These are phyloP conservation scores for Metopolophium dirhodum DNA, from an alignment of 1,140 invertebrate species.

Conservation along the genomic window DNA sequence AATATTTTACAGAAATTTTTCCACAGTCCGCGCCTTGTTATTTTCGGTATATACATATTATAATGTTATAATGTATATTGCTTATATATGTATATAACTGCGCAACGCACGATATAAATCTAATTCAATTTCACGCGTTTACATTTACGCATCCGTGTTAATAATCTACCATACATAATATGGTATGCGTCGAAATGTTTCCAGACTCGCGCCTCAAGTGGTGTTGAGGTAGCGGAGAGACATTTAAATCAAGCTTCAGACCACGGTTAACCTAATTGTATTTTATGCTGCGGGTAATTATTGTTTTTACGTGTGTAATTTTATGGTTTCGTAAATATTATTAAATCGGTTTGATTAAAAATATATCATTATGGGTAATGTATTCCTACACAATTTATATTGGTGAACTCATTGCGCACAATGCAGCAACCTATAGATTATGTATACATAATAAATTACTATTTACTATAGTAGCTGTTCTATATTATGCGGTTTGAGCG, in stretches of 20 bases:
- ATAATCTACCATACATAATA: background rate
- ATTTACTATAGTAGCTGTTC: background rate
- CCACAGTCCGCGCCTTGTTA: too few species aligned
- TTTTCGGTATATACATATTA: too few species aligned
- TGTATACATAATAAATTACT: background rate
- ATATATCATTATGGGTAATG: background rate
- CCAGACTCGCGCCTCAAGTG: background rate
- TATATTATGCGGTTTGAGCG: background rate
- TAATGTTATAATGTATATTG: background rate
- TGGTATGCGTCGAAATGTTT: background rate
- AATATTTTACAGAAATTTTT: background rate
- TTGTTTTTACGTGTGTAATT: background rate
- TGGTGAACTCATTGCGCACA: background rate
- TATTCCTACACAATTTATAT: background rate
- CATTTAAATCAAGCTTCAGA: background rate
- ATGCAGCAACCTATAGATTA: background rate
- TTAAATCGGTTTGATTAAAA: conserved; percentile 5
- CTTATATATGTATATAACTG: background rate
- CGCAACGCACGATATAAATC: background rate
- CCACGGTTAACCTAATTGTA: background rate
- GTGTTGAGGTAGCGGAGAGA: background rate
- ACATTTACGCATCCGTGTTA: background rate
- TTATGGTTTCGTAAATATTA: background rate
- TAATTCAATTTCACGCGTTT: background rate
- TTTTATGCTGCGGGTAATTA: background rate